phyloP scores from a whole-genome alignment of 2,888 invertebrate species.

The Koerneria pararmatus region DNA sequence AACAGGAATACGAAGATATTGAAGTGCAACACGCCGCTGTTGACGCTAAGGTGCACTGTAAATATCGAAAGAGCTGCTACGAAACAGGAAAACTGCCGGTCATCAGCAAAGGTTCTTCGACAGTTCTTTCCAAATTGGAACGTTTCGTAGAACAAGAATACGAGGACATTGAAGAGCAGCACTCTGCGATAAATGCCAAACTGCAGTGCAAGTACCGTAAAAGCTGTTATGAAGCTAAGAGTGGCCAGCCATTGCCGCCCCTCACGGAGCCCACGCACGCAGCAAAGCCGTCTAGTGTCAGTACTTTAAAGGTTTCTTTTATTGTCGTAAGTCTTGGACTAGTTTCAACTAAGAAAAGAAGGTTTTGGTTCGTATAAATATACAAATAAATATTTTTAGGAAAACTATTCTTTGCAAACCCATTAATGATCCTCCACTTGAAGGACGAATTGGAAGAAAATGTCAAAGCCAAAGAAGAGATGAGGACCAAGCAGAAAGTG shows the following conservation, averaged over 20 bases:
- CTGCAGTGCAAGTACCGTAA: slow-evolving; percentile 38
- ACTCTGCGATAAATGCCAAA: background rate
- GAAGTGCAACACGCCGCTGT: background rate
- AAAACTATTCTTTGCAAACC: background rate
- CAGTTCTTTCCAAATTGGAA: slow-evolving; percentile 18
- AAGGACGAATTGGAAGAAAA: background rate
- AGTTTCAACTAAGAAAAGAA: too few relatives aligned
- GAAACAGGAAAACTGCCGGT: slow-evolving; percentile 26
- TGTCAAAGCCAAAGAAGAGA: too few relatives aligned
- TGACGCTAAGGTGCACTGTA: slow-evolving; percentile 26
- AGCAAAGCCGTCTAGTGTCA: too few relatives aligned
- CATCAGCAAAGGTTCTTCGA: too few relatives aligned
- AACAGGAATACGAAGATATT: background rate
- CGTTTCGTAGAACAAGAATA: slow-evolving; percentile 13
- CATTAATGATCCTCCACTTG: background rate
- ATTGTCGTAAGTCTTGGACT: too few relatives aligned
- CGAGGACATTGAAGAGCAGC: slow-evolving; percentile 7
- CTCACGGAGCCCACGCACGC: too few relatives aligned
- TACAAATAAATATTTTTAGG: background rate
- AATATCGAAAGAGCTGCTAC: slow-evolving; percentile 39
- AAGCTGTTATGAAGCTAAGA: slow-evolving; percentile 32
- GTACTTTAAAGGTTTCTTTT: too few relatives aligned
- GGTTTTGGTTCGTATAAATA: background rate
- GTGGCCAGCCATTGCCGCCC: too few relatives aligned
- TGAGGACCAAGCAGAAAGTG: too few relatives aligned